These are phyloP conservation scores for Nineta flava DNA, from an alignment of 2,888 invertebrate species.

Conservation along the genomic window DNA sequence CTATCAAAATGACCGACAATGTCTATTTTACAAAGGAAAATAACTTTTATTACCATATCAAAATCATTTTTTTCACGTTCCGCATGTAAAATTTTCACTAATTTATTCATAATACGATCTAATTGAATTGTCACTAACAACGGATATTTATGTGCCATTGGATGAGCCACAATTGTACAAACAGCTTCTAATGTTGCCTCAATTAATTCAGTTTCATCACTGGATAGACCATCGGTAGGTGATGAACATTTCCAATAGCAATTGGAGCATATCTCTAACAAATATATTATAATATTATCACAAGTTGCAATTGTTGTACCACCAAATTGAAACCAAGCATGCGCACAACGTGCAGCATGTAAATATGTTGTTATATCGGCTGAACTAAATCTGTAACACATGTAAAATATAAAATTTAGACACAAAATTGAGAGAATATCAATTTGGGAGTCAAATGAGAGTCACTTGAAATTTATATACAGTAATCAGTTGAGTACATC, in stretches of 20 bases:
- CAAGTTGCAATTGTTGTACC: conserved; percentile 25
- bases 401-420: no score
- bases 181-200: conserved; percentile 47
- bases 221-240: conserved; percentile 30
- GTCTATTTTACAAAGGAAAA: no score
- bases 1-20: no score
- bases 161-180: conserved; percentile 39
- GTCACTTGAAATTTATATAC: no score
- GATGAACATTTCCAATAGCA: conserved; percentile 26
- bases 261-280: conserved; percentile 27
- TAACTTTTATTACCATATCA: conserved; percentile 20
- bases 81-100: conserved; percentile 33
- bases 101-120: conserved; percentile 38
- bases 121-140: conserved; percentile 39
- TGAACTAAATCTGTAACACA: conserved; percentile 21
- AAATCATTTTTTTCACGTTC: conserved; percentile 26
- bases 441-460: no score
- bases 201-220: conserved; percentile 38
- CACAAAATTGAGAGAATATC: no score
- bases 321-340: conserved; percentile 47
- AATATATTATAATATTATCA: conserved; percentile 21
- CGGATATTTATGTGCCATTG: conserved; percentile 42
- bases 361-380: conserved; percentile 33
- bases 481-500: not conserved
- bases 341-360: conserved; percentile 37